These are phyloP conservation scores for Aldrovandia affinis DNA, from an alignment of 2,797 vertebrate species.

Conservation along the genomic window DNA sequence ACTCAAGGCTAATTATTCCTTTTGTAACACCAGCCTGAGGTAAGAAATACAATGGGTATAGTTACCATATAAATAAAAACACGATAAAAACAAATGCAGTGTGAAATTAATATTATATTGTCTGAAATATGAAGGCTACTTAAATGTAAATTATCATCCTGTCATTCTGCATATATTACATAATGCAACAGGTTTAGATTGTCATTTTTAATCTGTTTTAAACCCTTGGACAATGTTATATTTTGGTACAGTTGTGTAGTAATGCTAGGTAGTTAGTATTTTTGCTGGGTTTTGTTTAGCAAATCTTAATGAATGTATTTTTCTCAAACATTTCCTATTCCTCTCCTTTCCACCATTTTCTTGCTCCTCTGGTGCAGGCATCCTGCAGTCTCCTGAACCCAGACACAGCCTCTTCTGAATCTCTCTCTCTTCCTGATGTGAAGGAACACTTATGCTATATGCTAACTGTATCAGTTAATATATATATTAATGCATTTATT, in stretches of 20 bases:
- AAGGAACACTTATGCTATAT: not conserved
- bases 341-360: not conserved
- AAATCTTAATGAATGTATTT: no score
- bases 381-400: not conserved
- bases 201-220: not conserved
- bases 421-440: not conserved
- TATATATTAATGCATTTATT: not conserved
- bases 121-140: not conserved
- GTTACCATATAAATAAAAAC: not conserved
- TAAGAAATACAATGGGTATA: not conserved
- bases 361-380: not conserved
- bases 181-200: not conserved
- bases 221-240: not conserved
- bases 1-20: not conserved
- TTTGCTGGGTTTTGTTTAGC: not conserved
- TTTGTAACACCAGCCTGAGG: constrained; percentile 1
- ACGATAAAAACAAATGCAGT: not conserved
- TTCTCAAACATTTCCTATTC: no score
- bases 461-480: not conserved
- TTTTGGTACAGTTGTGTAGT: not conserved
- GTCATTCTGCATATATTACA: not conserved
- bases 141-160: not conserved
- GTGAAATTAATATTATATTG: constrained; percentile 9
- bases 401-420: not conserved
- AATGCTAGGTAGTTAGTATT: not conserved